These are phyloP conservation scores for Pteronura brasiliensis DNA, from an alignment of 2,113 vertebrate genomes.

Conservation along the genomic window DNA sequence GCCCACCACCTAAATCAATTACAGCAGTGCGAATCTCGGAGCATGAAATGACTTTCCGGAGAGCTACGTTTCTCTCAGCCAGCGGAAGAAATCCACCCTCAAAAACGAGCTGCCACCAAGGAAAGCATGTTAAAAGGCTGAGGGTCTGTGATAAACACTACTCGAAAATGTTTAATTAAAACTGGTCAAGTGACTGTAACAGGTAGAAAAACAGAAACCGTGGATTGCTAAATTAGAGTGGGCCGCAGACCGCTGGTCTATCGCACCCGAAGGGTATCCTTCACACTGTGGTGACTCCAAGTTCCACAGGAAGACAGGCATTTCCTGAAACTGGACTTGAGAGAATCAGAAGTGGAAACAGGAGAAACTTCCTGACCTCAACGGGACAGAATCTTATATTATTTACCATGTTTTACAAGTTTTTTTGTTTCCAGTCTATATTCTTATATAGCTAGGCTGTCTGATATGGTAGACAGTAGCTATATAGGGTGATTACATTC, in stretches of 20 bases:
- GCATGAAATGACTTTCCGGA: background rate
- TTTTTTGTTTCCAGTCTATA: too few species aligned
- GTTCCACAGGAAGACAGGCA: background rate
- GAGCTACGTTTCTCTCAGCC: background rate
- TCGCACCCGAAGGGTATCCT: background rate
- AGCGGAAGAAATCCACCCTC: background rate
- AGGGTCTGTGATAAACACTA: background rate
- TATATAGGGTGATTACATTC: too few species aligned
- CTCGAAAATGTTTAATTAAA: constrained; percentile 6
- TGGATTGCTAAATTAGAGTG: background rate
- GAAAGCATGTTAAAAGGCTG: background rate
- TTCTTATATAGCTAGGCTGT: background rate
- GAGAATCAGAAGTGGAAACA: background rate
- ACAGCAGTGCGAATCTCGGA: background rate
- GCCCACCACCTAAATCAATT: background rate
- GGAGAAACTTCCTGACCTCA: background rate
- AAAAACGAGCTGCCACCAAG: accelerated
- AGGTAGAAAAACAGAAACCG: background rate
- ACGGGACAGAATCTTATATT: background rate
- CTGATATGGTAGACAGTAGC: accelerated
- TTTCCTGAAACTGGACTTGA: background rate
- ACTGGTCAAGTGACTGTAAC: background rate
- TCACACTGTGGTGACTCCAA: background rate
- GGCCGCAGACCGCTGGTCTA: accelerated
- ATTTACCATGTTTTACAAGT: background rate